Evolutionary conservation across 2,113 vertebrate genomes (phyloP).

Genomic region (Rhodinocichla rosea): DNA sequence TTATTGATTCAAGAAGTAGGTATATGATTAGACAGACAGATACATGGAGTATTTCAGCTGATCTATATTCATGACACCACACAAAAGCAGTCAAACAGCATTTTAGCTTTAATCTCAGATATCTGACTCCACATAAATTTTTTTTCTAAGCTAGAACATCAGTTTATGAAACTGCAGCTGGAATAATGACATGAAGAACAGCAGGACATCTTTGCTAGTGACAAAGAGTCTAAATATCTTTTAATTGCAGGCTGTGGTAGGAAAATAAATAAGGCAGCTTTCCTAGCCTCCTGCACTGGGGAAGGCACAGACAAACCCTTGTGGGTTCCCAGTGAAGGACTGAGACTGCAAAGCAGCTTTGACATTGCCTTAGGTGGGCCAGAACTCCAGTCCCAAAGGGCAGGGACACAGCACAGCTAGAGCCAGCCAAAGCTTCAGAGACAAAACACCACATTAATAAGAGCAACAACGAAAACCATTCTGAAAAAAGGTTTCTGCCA

Average conservation of each 20-base stretch:
- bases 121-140: background rate
- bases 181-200: background rate
- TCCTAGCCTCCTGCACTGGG: background rate
- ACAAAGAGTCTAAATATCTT: background rate
- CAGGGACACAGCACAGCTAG: background rate
- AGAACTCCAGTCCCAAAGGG: background rate
- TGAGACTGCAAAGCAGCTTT: background rate
- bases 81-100: conserved; percentile 1
- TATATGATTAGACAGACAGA: background rate
- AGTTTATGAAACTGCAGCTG: background rate
- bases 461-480: background rate
- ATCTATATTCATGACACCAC: conserved; percentile 1
- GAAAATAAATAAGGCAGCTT: background rate
- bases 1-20: conserved; percentile 19
- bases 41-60: background rate
- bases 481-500: background rate
- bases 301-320: background rate
- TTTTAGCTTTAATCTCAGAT: background rate
- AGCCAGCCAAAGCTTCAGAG: background rate
- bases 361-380: background rate
- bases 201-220: background rate
- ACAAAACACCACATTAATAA: background rate
- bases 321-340: background rate
- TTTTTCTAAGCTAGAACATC: background rate
- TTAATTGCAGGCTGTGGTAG: background rate